Base-by-base conservation (phyloP, 2,113 vertebrate genomes). In the Osmerus eperlanus region DNA sequence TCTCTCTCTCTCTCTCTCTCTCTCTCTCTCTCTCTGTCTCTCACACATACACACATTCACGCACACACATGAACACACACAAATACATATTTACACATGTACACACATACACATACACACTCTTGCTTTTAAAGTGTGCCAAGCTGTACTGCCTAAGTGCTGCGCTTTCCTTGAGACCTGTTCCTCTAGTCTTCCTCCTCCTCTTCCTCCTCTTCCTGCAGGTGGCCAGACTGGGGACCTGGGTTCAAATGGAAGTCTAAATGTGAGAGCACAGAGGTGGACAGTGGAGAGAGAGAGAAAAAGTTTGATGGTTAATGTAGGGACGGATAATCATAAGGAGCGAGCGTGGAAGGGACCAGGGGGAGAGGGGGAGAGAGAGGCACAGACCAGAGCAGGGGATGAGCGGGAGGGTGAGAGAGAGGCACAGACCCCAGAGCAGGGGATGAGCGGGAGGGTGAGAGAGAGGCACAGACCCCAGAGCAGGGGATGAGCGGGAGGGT, bases 391-490 rank as follows among this genome's bases (percentile, higher is more conserved):
- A 23, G 21, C 21, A 23, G 21, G 21, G 21, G 21, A 23, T 23
- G 21, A 23, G 21, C 1, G 21, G 1, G 1, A 11, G 25, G 28
- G 62, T n/a, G n/a, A n/a, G n/a, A n/a, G n/a, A n/a, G n/a, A n/a
- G n/a, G n/a, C n/a, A n/a, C n/a, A n/a, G n/a, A n/a, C n/a, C n/a
- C 81, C 64, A 75, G 72, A 75, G 41, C 67, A 59, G 47, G 36
- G 73, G 65, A 70, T 72, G 67, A 41, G 78, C 72, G 85, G 78
- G 78, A 67, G 79, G 80, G 52, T 7, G 21, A 2, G 21, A 9
- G n/a, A 18, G 77, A 32, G 76, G 55, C 72, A 71, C 77, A 23
- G 23, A 81, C 83, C 81, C 83, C 65, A 23, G 23, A 23, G 23
- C 23, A 23, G 23, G 23, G 23, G 23, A 23, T 23, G 67, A 68